phyloP scores from a whole-genome alignment of 2,888 invertebrate species.

The Thecocarcelia acutangulata region DNA sequence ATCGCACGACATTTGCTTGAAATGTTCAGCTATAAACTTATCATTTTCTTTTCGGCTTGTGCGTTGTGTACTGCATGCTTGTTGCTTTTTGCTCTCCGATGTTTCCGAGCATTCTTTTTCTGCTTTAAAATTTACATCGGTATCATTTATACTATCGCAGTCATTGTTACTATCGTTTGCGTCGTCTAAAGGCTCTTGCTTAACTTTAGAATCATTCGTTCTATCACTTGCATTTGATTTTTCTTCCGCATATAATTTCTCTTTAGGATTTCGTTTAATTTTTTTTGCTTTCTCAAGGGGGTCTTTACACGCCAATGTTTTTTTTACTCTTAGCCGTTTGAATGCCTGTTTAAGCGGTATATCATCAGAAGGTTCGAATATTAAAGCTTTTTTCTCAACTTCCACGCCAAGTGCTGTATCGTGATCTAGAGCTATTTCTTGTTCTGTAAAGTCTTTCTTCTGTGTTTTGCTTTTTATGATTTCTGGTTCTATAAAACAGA shows the following conservation, averaged over 20 bases:
- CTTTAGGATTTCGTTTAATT: neutral
- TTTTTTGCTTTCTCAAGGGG: constrained; percentile 36
- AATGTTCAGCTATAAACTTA: constrained; percentile 54
- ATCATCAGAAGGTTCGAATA: neutral
- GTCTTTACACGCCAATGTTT: neutral
- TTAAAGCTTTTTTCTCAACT: neutral
- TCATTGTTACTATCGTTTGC: constrained; percentile 4
- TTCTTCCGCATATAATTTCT: neutral
- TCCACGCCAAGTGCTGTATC: neutral
- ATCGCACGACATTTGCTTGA: constrained; percentile 47
- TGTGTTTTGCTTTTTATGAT: constrained; percentile 14
- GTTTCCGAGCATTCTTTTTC: neutral
- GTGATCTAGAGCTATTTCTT: constrained; percentile 19
- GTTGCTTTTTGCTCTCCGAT: neutral
- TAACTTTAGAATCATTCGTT: neutral
- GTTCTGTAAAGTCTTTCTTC: constrained; percentile 16
- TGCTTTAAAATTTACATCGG: neutral
- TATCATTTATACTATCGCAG: constrained; percentile 22
- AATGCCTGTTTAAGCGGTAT: neutral
- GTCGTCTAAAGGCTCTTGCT: constrained; percentile 13
- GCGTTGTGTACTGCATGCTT: constrained; percentile 31
- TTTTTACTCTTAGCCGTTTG: constrained; percentile 5
- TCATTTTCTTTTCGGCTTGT: constrained; percentile 50
- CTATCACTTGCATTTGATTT: neutral
- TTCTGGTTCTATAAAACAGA: constrained; percentile 36